Evolutionary conservation across 2,113 vertebrate genomes (phyloP).

Genomic region (Cheilinus undulatus): DNA sequence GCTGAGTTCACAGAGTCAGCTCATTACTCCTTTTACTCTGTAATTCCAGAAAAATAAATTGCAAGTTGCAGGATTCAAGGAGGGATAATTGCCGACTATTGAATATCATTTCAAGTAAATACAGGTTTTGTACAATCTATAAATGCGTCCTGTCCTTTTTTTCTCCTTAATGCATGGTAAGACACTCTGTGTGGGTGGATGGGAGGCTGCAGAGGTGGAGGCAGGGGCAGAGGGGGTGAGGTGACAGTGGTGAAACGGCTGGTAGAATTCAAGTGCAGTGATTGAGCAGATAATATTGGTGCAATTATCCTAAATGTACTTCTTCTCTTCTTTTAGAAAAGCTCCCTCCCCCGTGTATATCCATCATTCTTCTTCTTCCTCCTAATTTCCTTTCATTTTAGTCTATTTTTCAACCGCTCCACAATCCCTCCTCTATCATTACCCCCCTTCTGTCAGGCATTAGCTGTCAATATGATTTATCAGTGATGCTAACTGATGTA

Average conservation of each 20-base stretch:
- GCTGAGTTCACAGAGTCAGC: slow-evolving; percentile 18
- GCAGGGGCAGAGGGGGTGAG: slow-evolving; percentile 37
- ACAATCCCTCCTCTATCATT: slow-evolving; percentile 51
- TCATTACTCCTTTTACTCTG: slow-evolving; percentile 29
- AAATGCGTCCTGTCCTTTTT: slow-evolving; percentile 53
- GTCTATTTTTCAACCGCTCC: slow-evolving; percentile 49
- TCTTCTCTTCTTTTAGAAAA: slow-evolving; percentile 36
- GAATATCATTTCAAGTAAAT: slow-evolving; percentile 48
- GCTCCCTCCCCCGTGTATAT: slow-evolving; percentile 13
- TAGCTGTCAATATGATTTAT: slow-evolving; percentile 70
- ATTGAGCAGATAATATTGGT: slow-evolving; percentile 47
- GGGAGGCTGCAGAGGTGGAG: slow-evolving; percentile 43
- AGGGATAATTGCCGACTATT: slow-evolving; percentile 51
- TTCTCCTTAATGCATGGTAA: slow-evolving; percentile 48
- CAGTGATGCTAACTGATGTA: slow-evolving; percentile 58
- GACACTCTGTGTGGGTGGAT: slow-evolving; percentile 60
- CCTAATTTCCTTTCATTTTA: slow-evolving; percentile 47
- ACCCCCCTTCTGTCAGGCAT: slow-evolving; percentile 42
- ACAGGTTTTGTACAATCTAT: slow-evolving; percentile 55
- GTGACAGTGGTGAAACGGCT: slow-evolving; percentile 8
- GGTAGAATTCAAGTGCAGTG: slow-evolving; percentile 21
- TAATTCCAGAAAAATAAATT: slow-evolving; percentile 48
- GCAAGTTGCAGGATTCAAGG: slow-evolving; percentile 38
- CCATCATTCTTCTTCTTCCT: slow-evolving; percentile 26
- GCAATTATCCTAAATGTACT: slow-evolving; percentile 49